Evolutionary conservation across 2,113 vertebrate species (phyloP).

Genomic region (Rhegmatorhina hoffmannsi): DNA sequence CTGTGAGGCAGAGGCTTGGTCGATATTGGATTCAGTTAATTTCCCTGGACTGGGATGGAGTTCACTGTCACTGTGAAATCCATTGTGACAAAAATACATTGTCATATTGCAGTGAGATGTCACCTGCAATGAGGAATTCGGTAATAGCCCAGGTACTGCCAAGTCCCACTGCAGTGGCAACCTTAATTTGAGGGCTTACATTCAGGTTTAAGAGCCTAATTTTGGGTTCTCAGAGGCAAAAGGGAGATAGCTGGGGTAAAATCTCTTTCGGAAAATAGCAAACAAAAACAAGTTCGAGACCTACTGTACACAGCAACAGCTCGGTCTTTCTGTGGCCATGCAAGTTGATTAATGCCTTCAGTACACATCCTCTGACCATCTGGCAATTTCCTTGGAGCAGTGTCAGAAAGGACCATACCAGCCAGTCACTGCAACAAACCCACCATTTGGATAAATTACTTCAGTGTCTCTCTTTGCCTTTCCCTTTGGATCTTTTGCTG

Average conservation of each 20-base stretch:
- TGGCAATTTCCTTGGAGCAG: background rate
- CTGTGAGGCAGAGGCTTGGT: background rate
- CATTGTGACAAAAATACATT: background rate
- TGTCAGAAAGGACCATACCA: background rate
- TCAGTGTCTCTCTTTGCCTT: background rate
- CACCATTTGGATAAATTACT: background rate
- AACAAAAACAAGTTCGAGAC: background rate
- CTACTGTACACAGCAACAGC: background rate
- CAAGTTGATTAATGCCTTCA: background rate
- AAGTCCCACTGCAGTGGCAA: background rate
- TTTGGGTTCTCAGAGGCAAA: background rate
- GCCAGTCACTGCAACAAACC: background rate
- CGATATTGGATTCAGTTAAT: background rate
- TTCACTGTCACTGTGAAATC: background rate
- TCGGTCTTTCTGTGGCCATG: background rate
- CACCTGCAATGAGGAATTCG: background rate
- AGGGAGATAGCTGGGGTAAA: background rate
- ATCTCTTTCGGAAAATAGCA: background rate
- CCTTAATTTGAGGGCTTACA: background rate
- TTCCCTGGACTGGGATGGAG: background rate
- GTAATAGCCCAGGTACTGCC: background rate
- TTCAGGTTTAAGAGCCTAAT: background rate
- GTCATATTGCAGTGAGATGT: background rate
- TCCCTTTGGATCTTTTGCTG: background rate
- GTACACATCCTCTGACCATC: accelerated